Evolutionary conservation across 2,888 invertebrate genomes (phyloP), one percentile per base, ranked within the genome.

Genomic region (Clepsis dumicolana): DNA sequence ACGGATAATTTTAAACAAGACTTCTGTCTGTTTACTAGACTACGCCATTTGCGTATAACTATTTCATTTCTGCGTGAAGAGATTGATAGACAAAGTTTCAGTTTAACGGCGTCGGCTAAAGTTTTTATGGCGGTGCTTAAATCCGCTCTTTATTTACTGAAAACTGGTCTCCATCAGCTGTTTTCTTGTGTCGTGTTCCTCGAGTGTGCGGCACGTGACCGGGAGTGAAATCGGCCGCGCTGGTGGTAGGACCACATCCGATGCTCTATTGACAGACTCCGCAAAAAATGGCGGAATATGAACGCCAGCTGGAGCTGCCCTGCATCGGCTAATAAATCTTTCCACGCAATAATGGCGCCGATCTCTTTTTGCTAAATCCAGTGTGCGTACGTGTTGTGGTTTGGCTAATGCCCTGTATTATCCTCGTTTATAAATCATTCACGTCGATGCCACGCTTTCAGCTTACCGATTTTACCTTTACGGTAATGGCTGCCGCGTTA

Each of bases 341-440:
- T 71, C 72, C 74, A 63, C 78, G 78, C 78, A 86, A 85, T 84
- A 86, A 85, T 82, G 80, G 79, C 73, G 77, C 63, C 66, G 77
- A 78, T 82, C 84, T 87, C 84, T 88, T 88, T 90, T 87, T 85
- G 82, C 82, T 83, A 81, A 86, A 89, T 84, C 83, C 87, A 84
- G 80, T 80, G 78, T 73, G 79, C 80, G 81, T 82, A 84, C 86
- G 87, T 86, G 88, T 84, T 86, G 88, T 81, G 89, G 90, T 85
- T 84, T 76, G 77, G 81, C 86, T 88, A 89, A 89, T 88, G 85
- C 86, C 76, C 76, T 80, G 84, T 83, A 81, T 85, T 86, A 85
- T 82, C 82, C 85, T 76, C 83, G 82, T 86, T 85, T 86, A 88
- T 91, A 90, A 91, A 91, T 91, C 90, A 90, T 89, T 85, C 83